Percentiles rank a stretch among this genome's conserved stretches.
These are phyloP conservation scores for Melanerpes formicivorus DNA, from an alignment of 2,113 vertebrate genomes.

Conservation along the genomic window DNA sequence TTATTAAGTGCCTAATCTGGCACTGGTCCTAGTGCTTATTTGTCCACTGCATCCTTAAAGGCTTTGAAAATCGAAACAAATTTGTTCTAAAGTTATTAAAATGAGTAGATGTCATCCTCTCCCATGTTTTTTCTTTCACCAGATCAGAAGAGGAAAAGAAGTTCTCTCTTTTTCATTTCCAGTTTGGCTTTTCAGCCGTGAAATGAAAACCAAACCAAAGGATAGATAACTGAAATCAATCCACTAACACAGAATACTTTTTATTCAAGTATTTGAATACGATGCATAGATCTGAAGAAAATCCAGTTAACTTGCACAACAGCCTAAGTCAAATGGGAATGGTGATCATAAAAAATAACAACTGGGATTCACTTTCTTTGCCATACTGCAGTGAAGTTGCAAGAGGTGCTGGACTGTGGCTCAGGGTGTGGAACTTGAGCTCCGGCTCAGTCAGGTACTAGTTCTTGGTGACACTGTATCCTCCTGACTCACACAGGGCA, in stretches of 20 bases:
- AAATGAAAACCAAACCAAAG: neutral
- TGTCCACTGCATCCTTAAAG: neutral
- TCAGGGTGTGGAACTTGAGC: conserved; percentile 11
- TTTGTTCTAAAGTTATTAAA: neutral
- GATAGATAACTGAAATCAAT: neutral
- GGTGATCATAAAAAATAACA: neutral
- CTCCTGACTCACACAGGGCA: neutral
- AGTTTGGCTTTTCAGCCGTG: neutral
- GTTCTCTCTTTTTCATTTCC: neutral
- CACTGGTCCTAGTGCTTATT: neutral
- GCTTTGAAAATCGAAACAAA: neutral
- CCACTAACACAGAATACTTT: neutral
- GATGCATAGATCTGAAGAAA: neutral
- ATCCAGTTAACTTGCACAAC: neutral
- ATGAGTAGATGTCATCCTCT: neutral
- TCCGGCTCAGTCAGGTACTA: neutral
- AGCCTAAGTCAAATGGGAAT: neutral
- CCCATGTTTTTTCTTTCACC: neutral
- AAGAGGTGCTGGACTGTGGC: neutral
- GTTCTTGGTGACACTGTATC: neutral
- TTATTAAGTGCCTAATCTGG: neutral
- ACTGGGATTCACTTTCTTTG: neutral
- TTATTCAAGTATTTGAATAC: neutral
- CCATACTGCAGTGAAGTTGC: neutral
- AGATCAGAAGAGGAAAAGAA: neutral